phyloP scores from a whole-genome alignment of 2,888 invertebrate species.

The Onthophagus sagittarius region DNA sequence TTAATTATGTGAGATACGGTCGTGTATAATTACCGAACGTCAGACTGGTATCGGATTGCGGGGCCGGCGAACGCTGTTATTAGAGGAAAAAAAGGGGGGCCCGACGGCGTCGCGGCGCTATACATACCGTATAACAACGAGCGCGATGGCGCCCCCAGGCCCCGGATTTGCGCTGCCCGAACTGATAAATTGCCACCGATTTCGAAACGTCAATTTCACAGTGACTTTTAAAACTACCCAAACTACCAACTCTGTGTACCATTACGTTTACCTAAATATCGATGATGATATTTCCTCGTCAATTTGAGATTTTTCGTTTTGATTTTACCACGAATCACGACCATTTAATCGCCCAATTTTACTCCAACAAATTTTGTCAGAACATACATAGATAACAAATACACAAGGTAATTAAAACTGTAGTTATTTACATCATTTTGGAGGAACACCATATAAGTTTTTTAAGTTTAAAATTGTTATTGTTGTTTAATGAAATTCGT shows the following conservation, averaged over 20 bases:
- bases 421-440: no score
- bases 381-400: no score
- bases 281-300: no score
- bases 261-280: no score
- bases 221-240: background rate
- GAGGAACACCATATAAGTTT: no score
- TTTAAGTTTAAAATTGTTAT: no score
- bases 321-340: no score
- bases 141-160: constrained; percentile 27
- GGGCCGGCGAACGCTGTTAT: constrained; percentile 15
- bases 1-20: constrained; percentile 24
- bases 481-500: background rate
- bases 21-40: constrained; percentile 24
- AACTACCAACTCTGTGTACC: background rate
- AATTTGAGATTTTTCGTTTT: no score
- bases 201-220: background rate
- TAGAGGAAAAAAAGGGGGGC: constrained; percentile 16
- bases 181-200: background rate
- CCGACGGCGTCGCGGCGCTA: constrained; percentile 24
- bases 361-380: no score
- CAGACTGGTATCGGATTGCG: constrained; percentile 22
- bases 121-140: constrained; percentile 28
- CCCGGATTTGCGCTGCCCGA: constrained; percentile 25
- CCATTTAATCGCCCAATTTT: no score
- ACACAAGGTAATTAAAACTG: no score